Base-by-base conservation (phyloP, 2,888 invertebrate species). In the Drosophila robusta region DNA sequence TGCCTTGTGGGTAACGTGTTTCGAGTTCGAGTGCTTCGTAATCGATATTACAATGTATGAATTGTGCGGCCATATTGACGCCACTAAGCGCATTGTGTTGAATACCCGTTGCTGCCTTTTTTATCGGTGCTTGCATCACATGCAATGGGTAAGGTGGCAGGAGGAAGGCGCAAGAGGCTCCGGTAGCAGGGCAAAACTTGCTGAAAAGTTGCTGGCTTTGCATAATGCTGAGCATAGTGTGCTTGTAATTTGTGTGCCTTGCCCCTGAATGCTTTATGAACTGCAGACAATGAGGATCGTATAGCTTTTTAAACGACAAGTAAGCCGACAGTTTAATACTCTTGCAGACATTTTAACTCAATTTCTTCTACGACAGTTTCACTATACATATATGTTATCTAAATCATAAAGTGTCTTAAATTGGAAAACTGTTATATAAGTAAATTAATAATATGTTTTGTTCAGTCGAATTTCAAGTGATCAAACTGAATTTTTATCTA, bases 11-110 rank as follows among this genome's bases (percentile, higher is more conserved):
- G 70, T 49, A 42, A 56, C 62, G 70, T 70, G 75, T 62, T 64
- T 73, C 42, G 69, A 74, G 69, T 77, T 66, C 71, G 79, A 83
- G 82, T 73, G 82, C 83, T 58, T 72, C 74, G 83, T 88, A 83
- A 83, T 83, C 83, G 83, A 83, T 83, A 83, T 88, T 85, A 83
- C 86, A 83, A 82, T 88, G 83, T 78, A 78, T 77, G 79, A 77
- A 78, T 77, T 77, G 76, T 78, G 70, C 70, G 75, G 75, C 64
- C 74, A 75, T 75, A 76, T 70, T 70, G 75, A 74, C 78, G 75
- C 75, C 74, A 78, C 68, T 75, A 68, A 78, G 74, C 75, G 66
- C 66, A 88, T 86, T 88, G 88, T 86, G 66, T 66, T 79, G 60
- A 26, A 66, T 75, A 64, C 55, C 58, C 60, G 42, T 47, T 46